Evolutionary conservation across 2,113 vertebrate genomes (phyloP).

Genomic region (Cynocephalus volans): DNA sequence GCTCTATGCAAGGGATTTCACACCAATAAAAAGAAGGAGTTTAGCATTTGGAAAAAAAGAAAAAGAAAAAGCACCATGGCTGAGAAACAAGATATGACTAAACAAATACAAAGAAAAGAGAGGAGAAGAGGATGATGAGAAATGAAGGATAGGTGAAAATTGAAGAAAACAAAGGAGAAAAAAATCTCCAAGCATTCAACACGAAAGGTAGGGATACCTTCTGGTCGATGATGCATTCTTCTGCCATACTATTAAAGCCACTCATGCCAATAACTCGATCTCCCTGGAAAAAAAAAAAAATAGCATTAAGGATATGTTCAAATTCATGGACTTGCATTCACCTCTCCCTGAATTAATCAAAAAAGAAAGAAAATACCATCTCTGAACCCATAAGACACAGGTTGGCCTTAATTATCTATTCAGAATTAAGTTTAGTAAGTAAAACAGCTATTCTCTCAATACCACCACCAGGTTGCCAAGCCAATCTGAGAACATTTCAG

Average conservation of each 20-base stretch:
- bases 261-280: constrained; percentile 71
- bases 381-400: background rate
- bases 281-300: constrained; percentile 80
- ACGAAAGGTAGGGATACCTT: constrained; percentile 68
- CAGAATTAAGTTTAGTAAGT: constrained; percentile 30
- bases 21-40: background rate
- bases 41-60: constrained; percentile 47
- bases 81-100: constrained; percentile 49
- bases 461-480: background rate
- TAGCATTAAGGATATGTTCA: background rate
- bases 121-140: fast-evolving
- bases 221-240: constrained; percentile 68
- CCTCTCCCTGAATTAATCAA: background rate
- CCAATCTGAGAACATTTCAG: background rate
- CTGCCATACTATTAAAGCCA: constrained; percentile 16
- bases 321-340: background rate
- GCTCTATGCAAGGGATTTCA: background rate
- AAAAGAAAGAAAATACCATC: constrained; percentile 34
- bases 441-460: background rate
- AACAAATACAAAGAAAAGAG: constrained; percentile 13
- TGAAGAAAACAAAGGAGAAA: background rate
- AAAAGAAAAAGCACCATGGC: background rate
- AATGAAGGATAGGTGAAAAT: background rate
- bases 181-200: background rate
- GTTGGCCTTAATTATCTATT: constrained; percentile 1